Percentiles rank a stretch among this genome's conserved stretches.
These are phyloP conservation scores for Austrolebias charrua DNA, from an alignment of 2,797 vertebrate genomes.

Conservation along the genomic window DNA sequence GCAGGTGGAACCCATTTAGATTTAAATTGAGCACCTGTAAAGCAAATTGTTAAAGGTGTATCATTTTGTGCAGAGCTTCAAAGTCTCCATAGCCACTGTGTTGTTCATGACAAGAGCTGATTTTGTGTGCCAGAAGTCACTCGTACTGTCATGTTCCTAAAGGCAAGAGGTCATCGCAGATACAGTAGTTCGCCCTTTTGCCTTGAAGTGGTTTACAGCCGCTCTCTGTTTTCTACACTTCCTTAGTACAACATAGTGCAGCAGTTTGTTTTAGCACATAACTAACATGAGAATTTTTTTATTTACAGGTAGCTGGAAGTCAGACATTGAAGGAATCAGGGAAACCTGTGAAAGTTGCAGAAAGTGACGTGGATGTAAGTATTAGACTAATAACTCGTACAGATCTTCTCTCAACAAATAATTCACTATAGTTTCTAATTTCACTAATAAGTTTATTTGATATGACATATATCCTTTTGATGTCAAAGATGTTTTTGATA, in stretches of 20 bases:
- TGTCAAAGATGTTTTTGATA: background rate
- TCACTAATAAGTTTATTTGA: background rate
- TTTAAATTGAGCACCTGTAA: background rate
- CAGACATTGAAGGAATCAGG: constrained; percentile 83
- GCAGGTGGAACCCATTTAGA: background rate
- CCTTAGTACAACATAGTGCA: background rate
- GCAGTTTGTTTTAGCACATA: background rate
- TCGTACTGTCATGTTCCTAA: constrained; percentile 45
- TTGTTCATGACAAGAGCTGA: constrained; percentile 47
- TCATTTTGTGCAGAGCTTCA: constrained; percentile 59
- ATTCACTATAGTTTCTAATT: background rate
- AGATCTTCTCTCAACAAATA: background rate
- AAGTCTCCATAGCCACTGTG: constrained; percentile 51
- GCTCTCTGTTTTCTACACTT: constrained; percentile 40
- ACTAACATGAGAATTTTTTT: constrained; percentile 13
- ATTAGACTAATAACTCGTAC: background rate
- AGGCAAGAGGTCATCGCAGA: constrained; percentile 25
- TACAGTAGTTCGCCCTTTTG: constrained; percentile 19
- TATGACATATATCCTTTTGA: no score
- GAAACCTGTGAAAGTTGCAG: constrained; percentile 92
- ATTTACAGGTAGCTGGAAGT: constrained; percentile 84
- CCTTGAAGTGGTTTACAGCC: constrained; percentile 33
- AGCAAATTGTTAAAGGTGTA: background rate
- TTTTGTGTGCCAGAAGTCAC: constrained; percentile 40
- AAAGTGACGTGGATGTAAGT: constrained; percentile 96